A percentile compares a stretch with the other conserved stretches of the same genome.
phyloP scores from a whole-genome alignment of 2,113 vertebrate genomes.

The Sebastes fasciatus region DNA sequence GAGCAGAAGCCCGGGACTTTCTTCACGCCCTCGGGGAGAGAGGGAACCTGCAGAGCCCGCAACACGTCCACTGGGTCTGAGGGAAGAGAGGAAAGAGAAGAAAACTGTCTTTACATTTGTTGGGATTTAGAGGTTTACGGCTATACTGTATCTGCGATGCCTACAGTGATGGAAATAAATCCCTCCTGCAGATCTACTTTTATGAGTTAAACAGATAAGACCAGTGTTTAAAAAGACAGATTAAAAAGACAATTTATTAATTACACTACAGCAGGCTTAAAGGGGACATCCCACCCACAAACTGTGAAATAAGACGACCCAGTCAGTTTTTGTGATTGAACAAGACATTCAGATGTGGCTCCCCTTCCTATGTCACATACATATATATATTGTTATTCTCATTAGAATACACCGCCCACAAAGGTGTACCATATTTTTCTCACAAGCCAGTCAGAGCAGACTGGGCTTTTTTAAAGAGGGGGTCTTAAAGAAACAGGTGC shows the following conservation, averaged over 20 bases:
- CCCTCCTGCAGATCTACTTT: not conserved
- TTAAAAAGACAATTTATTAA: not conserved
- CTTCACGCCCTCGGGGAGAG: conserved; percentile 90
- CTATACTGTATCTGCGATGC: not conserved
- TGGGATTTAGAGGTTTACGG: not conserved
- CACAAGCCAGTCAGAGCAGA: not conserved
- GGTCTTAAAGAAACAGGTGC: too few relatives aligned
- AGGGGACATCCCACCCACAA: not conserved
- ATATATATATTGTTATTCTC: too few relatives aligned
- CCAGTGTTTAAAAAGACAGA: not conserved
- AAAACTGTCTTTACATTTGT: rapidly evolving
- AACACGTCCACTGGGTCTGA: conserved; percentile 89
- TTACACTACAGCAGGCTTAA: not conserved
- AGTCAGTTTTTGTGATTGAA: not conserved
- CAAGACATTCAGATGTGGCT: not conserved
- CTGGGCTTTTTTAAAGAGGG: too few relatives aligned
- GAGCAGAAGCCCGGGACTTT: conserved; percentile 88
- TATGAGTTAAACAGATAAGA: not conserved
- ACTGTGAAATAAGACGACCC: too few relatives aligned
- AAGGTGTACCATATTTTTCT: not conserved
- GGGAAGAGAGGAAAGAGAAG: not conserved
- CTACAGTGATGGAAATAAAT: not conserved
- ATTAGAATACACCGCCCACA: not conserved
- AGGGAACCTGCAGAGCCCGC: conserved; percentile 87
- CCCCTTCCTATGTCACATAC: not conserved